Evolutionary conservation across 2,797 vertebrate genomes (phyloP), one percentile per base, ranked within the genome.

Genomic region (Urosaurus nigricauda): DNA sequence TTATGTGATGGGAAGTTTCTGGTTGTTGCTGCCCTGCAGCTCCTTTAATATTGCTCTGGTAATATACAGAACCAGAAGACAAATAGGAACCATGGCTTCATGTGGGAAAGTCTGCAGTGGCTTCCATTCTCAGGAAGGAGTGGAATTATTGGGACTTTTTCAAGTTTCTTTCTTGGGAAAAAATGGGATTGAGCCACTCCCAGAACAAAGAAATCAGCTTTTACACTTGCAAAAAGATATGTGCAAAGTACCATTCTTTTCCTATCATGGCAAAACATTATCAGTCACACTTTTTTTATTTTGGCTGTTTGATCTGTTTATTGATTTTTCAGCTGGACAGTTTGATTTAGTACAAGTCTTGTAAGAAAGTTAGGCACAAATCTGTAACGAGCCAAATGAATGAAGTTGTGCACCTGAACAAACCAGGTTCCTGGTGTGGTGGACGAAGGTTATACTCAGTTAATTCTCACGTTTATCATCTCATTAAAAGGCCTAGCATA

Each of bases 221-320:
- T 51, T 75, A 53, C 17, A 47, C 68, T 79, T 47, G 24, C 9
- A 32, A n/a, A 21, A 51, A 63, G 40, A 68, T 32, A 4, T 21
- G 16, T 53, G 24, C 75, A 89, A 90, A 93, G 93, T 88, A 92
- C 95, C 40, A n/a, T 4, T 96, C 96, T 93, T 94, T 96, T 95
- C 93, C 91, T 95, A 92, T 95, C 92, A 81, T 81, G 89, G 96
- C 90, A 93, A 92, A 89, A 93, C 91, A 92, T 94, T 95, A 94
- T 92, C 89, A 92, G 92, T 92, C 91, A 86, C 75, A 83, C 83
- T n/a, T 95, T 93, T 93, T 93, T 88, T 88, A 92, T 91, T 92
- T 94, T 96, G 93, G 94, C 96, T 95, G 92, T 95, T 94, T 94
- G 91, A 95, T 93, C 91, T 95, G 95, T 95, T 89, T 93, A 94